Evolutionary conservation across 2,113 vertebrate genomes (phyloP).

Genomic region (Podiceps cristatus): DNA sequence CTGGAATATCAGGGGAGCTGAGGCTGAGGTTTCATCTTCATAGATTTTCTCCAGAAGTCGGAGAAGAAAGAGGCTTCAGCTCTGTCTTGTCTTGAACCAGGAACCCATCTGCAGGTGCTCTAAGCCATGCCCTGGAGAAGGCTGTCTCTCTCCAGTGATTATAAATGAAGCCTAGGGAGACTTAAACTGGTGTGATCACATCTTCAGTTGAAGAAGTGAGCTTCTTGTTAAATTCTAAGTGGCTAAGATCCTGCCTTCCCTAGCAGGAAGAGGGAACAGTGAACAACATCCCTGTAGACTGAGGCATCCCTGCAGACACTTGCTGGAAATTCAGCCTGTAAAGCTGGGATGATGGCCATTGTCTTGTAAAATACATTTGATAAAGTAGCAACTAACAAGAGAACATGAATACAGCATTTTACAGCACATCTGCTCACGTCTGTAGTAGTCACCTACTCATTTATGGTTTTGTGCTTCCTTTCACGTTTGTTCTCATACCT

Average conservation of each 20-base stretch:
- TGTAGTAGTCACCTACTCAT: accelerated
- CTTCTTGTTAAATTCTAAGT: too few relatives aligned
- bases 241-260: background rate
- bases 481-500: background rate
- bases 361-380: background rate
- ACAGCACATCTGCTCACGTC: background rate
- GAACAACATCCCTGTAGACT: background rate
- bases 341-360: background rate
- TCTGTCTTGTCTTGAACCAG: background rate
- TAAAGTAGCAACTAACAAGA: background rate
- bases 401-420: background rate
- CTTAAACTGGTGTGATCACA: background rate
- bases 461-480: background rate
- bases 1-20: background rate
- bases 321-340: background rate
- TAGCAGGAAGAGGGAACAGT: background rate
- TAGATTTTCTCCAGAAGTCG: background rate
- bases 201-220: background rate
- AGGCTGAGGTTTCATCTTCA: background rate
- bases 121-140: background rate
- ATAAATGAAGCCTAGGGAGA: background rate
- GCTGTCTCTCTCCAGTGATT: background rate
- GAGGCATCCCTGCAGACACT: too few relatives aligned
- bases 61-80: background rate
- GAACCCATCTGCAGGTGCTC: background rate